These are phyloP conservation scores for Rhynchonycteris naso DNA, from an alignment of 2,797 vertebrate species.

Conservation along the genomic window DNA sequence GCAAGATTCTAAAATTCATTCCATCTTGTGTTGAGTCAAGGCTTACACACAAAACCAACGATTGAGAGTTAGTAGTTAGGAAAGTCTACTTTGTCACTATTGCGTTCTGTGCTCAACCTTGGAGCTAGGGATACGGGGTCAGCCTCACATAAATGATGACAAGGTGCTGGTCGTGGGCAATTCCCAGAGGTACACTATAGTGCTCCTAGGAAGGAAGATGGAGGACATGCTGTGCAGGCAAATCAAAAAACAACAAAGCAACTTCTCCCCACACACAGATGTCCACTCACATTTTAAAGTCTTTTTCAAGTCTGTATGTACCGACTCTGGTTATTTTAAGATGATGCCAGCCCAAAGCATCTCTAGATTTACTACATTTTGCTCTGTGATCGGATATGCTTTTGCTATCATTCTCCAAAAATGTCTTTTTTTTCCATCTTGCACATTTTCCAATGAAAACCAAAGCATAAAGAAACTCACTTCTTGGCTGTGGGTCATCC, in stretches of 20 bases:
- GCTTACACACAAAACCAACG: not conserved
- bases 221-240: not conserved
- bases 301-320: constrained; percentile 1
- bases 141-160: not conserved
- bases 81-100: not conserved
- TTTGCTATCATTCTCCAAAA: constrained; percentile 15
- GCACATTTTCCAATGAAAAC: not conserved
- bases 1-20: not conserved
- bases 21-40: not conserved
- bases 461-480: constrained; percentile 24
- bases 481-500: constrained; percentile 58
- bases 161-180: not conserved
- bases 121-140: not conserved
- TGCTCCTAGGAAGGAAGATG: not conserved
- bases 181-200: not conserved
- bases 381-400: not conserved
- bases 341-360: not conserved
- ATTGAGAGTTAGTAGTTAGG: not conserved
- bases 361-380: not conserved
- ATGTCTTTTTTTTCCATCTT: constrained; percentile 8
- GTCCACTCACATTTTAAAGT: not conserved
- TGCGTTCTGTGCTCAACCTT: not conserved
- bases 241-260: not conserved
- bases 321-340: not conserved
- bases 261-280: not conserved